Conservation (phyloP, 2,113 vertebrate species). For the Sorex fumeus region DNA sequence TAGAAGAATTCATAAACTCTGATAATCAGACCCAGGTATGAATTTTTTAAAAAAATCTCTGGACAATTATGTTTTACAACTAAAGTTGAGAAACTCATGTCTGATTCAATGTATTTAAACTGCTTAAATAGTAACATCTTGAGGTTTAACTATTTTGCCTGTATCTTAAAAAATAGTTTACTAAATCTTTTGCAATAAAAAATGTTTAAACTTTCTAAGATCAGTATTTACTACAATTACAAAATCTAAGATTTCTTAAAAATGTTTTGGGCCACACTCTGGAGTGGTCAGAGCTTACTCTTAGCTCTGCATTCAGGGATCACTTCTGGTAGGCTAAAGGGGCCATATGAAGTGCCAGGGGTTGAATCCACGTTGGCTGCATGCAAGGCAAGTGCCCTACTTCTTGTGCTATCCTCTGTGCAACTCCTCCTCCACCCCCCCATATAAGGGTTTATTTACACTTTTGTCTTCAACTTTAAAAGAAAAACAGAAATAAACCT, state of each 20-base stretch:
- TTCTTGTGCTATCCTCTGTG: too few species aligned
- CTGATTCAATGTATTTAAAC: conserved; percentile 18
- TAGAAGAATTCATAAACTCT: not conserved
- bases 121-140: conserved; percentile 45
- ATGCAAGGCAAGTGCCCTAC: too few species aligned
- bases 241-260: not conserved
- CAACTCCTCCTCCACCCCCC: too few species aligned
- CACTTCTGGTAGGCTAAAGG: too few species aligned
- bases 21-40: not conserved
- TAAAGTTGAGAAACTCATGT: not conserved
- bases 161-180: conserved; percentile 38
- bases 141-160: conserved; percentile 14
- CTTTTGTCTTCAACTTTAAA: not conserved
- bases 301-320: too few species aligned
- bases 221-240: conserved; percentile 13
- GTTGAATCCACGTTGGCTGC: too few species aligned
- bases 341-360: too few species aligned
- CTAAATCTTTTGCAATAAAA: conserved; percentile 9
- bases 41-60: not conserved
- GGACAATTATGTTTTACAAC: not conserved
- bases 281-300: too few species aligned
- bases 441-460: not conserved
- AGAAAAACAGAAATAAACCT: not conserved
- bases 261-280: too few species aligned
- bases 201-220: not conserved